Percentiles rank a stretch among this genome's conserved stretches.
These are phyloP conservation scores for Petrolisthes manimaculis DNA, from an alignment of 2,888 invertebrate genomes.

Conservation along the genomic window DNA sequence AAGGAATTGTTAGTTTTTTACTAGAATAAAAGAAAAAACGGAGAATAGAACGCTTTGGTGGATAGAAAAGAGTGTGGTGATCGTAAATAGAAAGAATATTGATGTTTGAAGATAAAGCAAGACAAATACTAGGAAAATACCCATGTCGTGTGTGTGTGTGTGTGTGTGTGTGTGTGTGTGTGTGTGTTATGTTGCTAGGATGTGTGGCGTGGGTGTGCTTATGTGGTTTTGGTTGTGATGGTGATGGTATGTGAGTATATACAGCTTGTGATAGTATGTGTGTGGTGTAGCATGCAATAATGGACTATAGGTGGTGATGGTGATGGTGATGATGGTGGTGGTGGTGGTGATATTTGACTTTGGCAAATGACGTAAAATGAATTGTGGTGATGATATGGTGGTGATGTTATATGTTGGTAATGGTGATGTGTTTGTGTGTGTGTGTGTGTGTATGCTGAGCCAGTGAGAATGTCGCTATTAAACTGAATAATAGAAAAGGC, in stretches of 20 bases:
- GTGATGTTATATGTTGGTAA: too few relatives aligned
- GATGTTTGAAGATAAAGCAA: constrained; percentile 1
- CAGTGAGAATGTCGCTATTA: too few relatives aligned
- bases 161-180: not conserved
- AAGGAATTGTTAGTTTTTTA: too few relatives aligned
- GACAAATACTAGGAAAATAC: not conserved
- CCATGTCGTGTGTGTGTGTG: not conserved
- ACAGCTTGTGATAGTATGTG: not conserved
- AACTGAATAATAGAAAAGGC: too few relatives aligned
- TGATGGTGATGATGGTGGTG: not conserved
- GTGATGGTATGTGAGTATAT: not conserved
- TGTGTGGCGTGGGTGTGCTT: not conserved
- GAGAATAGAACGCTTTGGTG: not conserved
- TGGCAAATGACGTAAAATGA: too few relatives aligned
- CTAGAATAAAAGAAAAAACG: too few relatives aligned
- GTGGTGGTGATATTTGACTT: too few relatives aligned
- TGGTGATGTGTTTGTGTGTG: too few relatives aligned
- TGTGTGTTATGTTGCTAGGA: not conserved
- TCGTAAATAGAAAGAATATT: constrained; percentile 12
- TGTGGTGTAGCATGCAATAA: not conserved
- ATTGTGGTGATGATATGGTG: too few relatives aligned
- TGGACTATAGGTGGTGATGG: not conserved
- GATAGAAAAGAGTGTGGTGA: not conserved
- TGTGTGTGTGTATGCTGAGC: too few relatives aligned
- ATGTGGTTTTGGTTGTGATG: not conserved